These are phyloP conservation scores for Phortica magna DNA, from an alignment of 2,888 invertebrate genomes.

Conservation along the genomic window DNA sequence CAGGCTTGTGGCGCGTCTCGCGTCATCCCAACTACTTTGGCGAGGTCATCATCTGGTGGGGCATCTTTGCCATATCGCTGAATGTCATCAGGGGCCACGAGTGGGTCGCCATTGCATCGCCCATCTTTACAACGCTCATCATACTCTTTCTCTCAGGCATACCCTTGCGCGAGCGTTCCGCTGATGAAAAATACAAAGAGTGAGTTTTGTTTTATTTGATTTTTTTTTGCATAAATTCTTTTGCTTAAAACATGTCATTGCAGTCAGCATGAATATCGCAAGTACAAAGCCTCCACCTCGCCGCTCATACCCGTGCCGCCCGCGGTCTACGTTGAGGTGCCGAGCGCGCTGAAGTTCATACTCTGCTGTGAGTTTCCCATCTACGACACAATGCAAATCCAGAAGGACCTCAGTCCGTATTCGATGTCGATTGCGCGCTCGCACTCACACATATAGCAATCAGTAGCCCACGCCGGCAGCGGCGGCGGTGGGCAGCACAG, in stretches of 20 bases:
- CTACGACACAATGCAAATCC: slow-evolving; percentile 85
- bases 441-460: slow-evolving; percentile 78
- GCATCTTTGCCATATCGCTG: slow-evolving; percentile 92
- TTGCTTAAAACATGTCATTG: not conserved
- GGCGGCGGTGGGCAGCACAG: slow-evolving; percentile 66
- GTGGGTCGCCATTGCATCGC: slow-evolving; percentile 90
- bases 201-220: slow-evolving; percentile 77
- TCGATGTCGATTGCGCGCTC: slow-evolving; percentile 77
- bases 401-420: slow-evolving; percentile 76
- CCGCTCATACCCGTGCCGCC: slow-evolving; percentile 94
- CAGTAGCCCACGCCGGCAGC: slow-evolving; percentile 76
- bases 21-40: slow-evolving; percentile 97
- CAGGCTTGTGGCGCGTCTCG: slow-evolving; percentile 90
- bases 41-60: slow-evolving; percentile 96
- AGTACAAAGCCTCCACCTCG: slow-evolving; percentile 92
- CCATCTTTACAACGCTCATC: slow-evolving; percentile 91
- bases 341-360: slow-evolving; percentile 88
- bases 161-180: slow-evolving; percentile 90
- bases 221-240: not conserved
- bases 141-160: slow-evolving; percentile 94
- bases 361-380: slow-evolving; percentile 94
- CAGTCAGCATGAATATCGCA: slow-evolving; percentile 90
- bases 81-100: slow-evolving; percentile 91
- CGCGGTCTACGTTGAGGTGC: slow-evolving; percentile 91
- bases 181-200: slow-evolving; percentile 94